A percentile compares a stretch with the other conserved stretches of the same genome.
Evolutionary conservation across 2,888 invertebrate species (phyloP).

Genomic region (Uropetala carovei): DNA sequence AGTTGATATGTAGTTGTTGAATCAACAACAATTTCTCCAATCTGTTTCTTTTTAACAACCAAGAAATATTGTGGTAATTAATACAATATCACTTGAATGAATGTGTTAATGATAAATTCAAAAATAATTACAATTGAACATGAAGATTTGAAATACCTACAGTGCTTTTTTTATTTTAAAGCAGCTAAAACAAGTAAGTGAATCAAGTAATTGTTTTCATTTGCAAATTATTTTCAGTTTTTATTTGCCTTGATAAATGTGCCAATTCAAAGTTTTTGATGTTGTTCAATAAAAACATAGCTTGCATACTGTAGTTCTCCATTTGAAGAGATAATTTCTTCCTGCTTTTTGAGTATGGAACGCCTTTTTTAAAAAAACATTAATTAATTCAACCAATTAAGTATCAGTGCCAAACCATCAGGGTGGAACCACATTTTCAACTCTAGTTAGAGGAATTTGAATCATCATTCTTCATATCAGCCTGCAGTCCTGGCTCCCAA

Average conservation of each 20-base stretch:
- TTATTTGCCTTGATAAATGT: constrained; percentile 24
- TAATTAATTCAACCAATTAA: constrained; percentile 37
- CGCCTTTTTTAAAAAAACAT: constrained; percentile 31
- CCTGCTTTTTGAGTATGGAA: constrained; percentile 36
- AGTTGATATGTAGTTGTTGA: constrained; percentile 43
- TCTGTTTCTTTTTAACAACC: not conserved
- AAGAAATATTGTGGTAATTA: constrained; percentile 1
- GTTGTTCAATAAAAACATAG: constrained; percentile 37
- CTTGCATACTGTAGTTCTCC: constrained; percentile 50
- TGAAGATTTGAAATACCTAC: constrained; percentile 37
- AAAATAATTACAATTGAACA: not conserved
- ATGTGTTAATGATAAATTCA: not conserved
- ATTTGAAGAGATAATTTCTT: constrained; percentile 44
- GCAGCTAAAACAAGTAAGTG: constrained; percentile 20
- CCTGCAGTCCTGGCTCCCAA: constrained; percentile 41
- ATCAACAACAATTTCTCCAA: constrained; percentile 31
- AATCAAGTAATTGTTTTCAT: not conserved
- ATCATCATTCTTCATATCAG: constrained; percentile 53
- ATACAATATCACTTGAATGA: not conserved
- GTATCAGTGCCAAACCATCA: constrained; percentile 46
- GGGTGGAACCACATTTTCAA: constrained; percentile 46
- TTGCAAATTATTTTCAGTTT: constrained; percentile 37
- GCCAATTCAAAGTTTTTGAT: constrained; percentile 38
- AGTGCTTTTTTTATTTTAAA: constrained; percentile 34
- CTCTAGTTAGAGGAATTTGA: constrained; percentile 43